Base-by-base conservation (phyloP, 2,888 invertebrate species). In the Hydrotaea cyrtoneurina region DNA sequence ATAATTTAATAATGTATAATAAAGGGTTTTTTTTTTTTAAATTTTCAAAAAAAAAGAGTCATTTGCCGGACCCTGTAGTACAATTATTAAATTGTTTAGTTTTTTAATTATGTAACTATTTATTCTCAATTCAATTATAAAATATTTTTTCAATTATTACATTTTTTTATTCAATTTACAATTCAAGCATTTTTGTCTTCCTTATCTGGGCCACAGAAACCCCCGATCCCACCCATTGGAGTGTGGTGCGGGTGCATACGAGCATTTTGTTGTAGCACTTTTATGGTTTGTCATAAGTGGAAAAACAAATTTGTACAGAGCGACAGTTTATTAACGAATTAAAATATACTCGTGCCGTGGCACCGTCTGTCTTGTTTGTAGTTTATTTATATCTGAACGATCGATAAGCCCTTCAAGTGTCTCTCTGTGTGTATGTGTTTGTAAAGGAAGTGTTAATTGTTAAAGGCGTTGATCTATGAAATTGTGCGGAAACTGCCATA, bases 371-470 rank as follows among this genome's bases (percentile, higher is more conserved):
- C 39, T 26, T 15, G 26, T 59, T 26, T 62, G 1, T 62, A 31
- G 15, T 62, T 62, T 62, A 62, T 62, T 31, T 62, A 23, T 62
- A 62, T 50, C 50, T n/a, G 5, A 50, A n/a, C n/a, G 50, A 50
- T 50, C 50, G n/a, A 50, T 15, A 3, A 50, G n/a, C n/a, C 13
- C 50, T n/a, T 15, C 13, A 50, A 50, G 50, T 50, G 50, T n/a
- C n/a, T 50, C 13, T 8, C 13, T n/a, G 50, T 50, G 50, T n/a
- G n/a, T 50, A 23, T 69, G 46, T 23, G 66, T 21, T 26, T 59
- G 23, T 59, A 69, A 76, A 83, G 83, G 79, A 83, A 83, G 79
- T 83, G 76, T 83, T 73, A 83, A 79, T 76, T 80, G 79, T 55
- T 79, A 57, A 83, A 83, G 83, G 83, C 83, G 83, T 83, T 79